phyloP scores from a whole-genome alignment of 2,888 invertebrate genomes.

The Villa cingulata region DNA sequence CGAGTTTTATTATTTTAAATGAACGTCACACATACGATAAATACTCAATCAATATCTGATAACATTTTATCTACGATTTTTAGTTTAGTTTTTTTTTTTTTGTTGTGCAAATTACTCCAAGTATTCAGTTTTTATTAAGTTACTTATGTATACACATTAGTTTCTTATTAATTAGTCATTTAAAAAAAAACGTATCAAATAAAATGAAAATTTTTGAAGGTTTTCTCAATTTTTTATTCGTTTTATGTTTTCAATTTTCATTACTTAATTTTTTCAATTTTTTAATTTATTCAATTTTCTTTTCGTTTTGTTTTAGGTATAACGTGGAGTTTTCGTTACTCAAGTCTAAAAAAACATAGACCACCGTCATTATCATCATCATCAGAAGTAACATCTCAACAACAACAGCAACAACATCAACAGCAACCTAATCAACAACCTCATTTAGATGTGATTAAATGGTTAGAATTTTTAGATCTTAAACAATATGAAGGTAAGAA shows the following conservation, averaged over 20 bases:
- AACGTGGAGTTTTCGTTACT: conserved; percentile 38
- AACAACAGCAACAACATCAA: no score
- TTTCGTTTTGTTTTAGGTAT: conserved; percentile 26
- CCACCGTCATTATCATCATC: conserved; percentile 14
- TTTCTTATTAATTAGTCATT: no score
- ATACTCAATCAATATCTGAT: no score
- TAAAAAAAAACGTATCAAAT: not conserved
- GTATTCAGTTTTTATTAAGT: not conserved
- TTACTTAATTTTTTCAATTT: not conserved
- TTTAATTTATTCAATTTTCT: not conserved
- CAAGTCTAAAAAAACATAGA: conserved; percentile 26
- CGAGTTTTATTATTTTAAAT: no score
- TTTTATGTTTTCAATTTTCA: not conserved
- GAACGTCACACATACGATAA: not conserved
- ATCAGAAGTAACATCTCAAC: no score
- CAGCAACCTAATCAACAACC: no score
- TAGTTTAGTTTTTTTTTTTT: no score
- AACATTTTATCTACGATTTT: no score
- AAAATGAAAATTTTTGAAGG: not conserved
- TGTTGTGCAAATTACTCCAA: no score
- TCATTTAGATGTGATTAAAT: conserved; percentile 42
- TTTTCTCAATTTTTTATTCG: not conserved
- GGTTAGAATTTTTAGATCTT: conserved; percentile 48
- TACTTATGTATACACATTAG: not conserved
- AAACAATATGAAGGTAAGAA: conserved; percentile 39